Base-by-base conservation (phyloP, 2,888 invertebrate genomes). In the Coelinius sp. region DNA sequence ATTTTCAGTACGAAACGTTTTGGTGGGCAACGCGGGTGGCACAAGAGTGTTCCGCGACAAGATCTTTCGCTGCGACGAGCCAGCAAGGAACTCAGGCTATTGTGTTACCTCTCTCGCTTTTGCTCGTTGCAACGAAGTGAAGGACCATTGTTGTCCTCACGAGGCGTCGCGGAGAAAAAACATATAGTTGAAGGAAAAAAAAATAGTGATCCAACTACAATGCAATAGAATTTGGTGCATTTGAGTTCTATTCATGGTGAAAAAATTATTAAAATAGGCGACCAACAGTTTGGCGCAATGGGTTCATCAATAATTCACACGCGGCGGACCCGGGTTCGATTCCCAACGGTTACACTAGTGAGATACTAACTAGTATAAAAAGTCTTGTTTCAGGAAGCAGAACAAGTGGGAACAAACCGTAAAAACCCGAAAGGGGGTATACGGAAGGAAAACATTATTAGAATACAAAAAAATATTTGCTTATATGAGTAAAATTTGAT, bases 111-210 rank as follows among this genome's bases (percentile, higher is more conserved):
- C 66, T 49, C 72, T 49, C 69, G 2, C 46, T 49, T 20, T 4
- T 49, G n/a, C 41, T 41, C 41, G 41, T 41, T 41, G 41, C 41
- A 41, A 49, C 46, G 17, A n/a, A 49, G 46, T 49, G 46, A 49
- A 41, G 24, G 66, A 73, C 79, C 77, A 81, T 82, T 83, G 84
- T 81, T 76, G 76, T 75, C 72, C 68, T 73, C 69, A 70, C 70
- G 71, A 75, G 64, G 65, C 74, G 67, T 71, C 68, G 70, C 68
- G 70, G 53, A 71, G 66, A 68, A 69, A 72, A 76, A 73, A 74
- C 22, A 66, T 31, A 17, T 10, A 17, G 49, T 31, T 35, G 20
- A 38, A 59, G 12, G 56, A 56, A 65, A 65, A 66, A 67, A 49
- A 67, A 67, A 31, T 38, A 52, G 66, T 25, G 31, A 67, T 59